Evolutionary conservation across 2,888 invertebrate species (phyloP).

Genomic region (Drosophila sordidula): DNA sequence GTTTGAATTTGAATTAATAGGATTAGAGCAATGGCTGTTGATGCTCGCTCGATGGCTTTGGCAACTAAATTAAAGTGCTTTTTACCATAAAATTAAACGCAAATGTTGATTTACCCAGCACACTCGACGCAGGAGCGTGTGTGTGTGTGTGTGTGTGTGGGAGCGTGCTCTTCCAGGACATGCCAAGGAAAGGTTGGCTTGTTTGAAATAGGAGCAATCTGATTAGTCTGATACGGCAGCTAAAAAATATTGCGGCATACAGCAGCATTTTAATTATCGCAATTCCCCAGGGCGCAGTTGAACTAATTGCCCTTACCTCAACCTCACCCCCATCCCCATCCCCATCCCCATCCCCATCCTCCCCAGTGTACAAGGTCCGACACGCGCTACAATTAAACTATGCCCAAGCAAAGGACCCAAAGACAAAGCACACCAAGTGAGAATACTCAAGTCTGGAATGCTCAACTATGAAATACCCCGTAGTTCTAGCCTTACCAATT

Average conservation of each 20-base stretch:
- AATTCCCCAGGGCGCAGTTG: constrained; percentile 72
- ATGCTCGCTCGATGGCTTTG: constrained; percentile 60
- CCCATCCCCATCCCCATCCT: background rate
- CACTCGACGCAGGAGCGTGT: background rate
- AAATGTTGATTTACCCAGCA: constrained; percentile 70
- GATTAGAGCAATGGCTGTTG: constrained; percentile 61
- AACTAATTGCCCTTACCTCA: constrained; percentile 69
- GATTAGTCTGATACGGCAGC: constrained; percentile 67
- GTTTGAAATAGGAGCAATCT: constrained; percentile 76
- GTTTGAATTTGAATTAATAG: constrained; percentile 76
- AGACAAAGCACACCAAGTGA: constrained; percentile 31
- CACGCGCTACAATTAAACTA: constrained; percentile 79
- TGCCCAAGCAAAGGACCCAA: constrained; percentile 52
- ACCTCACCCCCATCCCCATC: constrained; percentile 7
- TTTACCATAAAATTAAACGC: constrained; percentile 78
- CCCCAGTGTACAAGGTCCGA: constrained; percentile 25
- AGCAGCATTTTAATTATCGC: constrained; percentile 79
- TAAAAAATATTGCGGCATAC: constrained; percentile 78
- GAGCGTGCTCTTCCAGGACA: constrained; percentile 16
- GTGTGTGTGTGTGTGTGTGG: background rate
- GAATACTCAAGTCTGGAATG: background rate
- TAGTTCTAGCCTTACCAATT: too few species aligned
- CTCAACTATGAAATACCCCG: background rate
- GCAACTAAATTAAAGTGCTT: constrained; percentile 78
- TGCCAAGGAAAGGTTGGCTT: constrained; percentile 35